Evolutionary conservation across 2,797 vertebrate species (phyloP).

Genomic region (Etheostoma nigrum): DNA sequence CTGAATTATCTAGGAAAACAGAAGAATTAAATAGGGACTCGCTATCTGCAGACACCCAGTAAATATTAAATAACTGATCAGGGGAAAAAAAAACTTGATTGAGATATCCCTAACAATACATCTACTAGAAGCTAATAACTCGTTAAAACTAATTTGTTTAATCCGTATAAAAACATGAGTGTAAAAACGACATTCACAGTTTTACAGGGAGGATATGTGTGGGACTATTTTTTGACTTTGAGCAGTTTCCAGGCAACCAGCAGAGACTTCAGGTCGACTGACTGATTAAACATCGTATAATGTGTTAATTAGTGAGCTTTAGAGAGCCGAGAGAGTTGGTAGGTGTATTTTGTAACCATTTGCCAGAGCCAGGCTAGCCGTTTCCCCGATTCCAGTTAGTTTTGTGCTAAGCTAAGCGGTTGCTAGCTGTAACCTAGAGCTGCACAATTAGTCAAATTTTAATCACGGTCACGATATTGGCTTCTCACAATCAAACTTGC

Average conservation of each 20-base stretch:
- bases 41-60: too few species aligned
- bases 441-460: too few species aligned
- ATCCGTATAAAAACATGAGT: not conserved
- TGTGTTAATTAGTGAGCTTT: conserved; percentile 14
- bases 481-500: too few species aligned
- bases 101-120: too few species aligned
- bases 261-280: not conserved
- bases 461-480: too few species aligned
- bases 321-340: not conserved
- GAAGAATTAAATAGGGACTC: too few species aligned
- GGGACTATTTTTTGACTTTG: not conserved
- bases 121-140: not conserved
- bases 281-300: not conserved
- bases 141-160: conserved; percentile 17
- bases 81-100: too few species aligned
- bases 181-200: not conserved
- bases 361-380: not conserved
- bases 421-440: not conserved
- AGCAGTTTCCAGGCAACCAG: conserved; percentile 35
- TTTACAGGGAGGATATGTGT: not conserved
- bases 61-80: too few species aligned
- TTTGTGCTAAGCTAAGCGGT: conserved; percentile 13
- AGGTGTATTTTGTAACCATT: not conserved
- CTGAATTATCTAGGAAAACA: too few species aligned
- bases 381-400: not conserved